Conservation (phyloP, 2,797 vertebrate genomes). For the Synanceia verrucosa region DNA sequence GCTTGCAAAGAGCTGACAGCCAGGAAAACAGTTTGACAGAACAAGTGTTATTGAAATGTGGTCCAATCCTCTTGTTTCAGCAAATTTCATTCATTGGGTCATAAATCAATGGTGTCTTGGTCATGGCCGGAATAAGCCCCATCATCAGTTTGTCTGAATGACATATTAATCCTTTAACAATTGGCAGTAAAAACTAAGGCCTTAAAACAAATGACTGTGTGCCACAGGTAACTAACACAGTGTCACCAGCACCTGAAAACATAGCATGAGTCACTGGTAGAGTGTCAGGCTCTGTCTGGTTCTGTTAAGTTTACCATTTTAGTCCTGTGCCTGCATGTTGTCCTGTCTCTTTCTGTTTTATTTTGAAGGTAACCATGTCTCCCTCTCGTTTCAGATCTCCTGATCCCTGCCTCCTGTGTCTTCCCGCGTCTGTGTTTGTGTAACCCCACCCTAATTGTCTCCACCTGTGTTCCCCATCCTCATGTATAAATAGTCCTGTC, state of each 20-base stretch:
- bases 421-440: no score
- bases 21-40: slow-evolving; percentile 34
- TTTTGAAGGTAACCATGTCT: no score
- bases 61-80: slow-evolving; percentile 49
- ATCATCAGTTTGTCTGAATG: slow-evolving; percentile 46
- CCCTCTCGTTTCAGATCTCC: no score
- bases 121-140: slow-evolving; percentile 23
- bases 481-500: no score
- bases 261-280: neutral
- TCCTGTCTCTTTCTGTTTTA: no score
- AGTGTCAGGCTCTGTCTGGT: no score
- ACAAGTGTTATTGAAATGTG: slow-evolving; percentile 53
- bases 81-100: slow-evolving; percentile 47
- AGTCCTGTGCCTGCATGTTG: no score
- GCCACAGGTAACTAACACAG: neutral
- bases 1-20: slow-evolving; percentile 62
- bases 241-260: no score
- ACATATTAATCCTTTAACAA: slow-evolving; percentile 41
- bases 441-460: no score
- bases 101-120: slow-evolving; percentile 56
- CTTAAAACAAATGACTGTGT: slow-evolving; percentile 18
- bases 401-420: no score
- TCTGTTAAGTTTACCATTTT: no score
- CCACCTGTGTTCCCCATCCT: no score
- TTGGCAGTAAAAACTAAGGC: slow-evolving; percentile 22